Conservation (phyloP, 2,113 vertebrate species). For the Crotophaga sulcirostris region DNA sequence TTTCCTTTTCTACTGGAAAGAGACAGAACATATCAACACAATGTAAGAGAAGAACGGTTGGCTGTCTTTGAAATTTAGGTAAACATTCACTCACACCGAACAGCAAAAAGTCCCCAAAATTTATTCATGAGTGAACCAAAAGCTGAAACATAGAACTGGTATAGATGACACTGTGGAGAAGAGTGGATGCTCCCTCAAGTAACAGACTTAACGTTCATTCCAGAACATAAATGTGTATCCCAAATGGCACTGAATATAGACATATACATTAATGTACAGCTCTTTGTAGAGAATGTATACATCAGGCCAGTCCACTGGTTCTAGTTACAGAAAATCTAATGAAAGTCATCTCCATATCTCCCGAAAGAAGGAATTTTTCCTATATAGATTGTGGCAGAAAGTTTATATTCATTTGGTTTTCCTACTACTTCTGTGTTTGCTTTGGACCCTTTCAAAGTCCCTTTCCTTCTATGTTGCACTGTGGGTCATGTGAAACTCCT, state of each 20-base stretch:
- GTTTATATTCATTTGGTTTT: neutral
- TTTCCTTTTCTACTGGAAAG: neutral
- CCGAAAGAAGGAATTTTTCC: neutral
- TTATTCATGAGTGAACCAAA: neutral
- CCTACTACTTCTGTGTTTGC: neutral
- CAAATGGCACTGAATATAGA: neutral
- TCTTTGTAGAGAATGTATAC: rapidly evolving
- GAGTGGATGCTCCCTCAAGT: neutral
- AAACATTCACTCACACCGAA: neutral
- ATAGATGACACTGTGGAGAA: neutral
- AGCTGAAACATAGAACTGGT: neutral
- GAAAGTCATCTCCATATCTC: neutral
- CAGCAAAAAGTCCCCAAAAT: neutral
- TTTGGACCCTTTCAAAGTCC: neutral
- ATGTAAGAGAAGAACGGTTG: neutral
- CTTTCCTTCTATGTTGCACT: rapidly evolving
- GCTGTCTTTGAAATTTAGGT: neutral
- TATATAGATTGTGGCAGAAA: neutral
- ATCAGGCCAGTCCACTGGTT: neutral
- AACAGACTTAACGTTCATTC: too few species aligned
- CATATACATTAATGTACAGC: rapidly evolving
- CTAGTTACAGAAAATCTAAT: neutral
- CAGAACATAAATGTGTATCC: too few species aligned
- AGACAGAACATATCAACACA: neutral
- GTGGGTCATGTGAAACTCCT: neutral